Evolutionary conservation across 2,113 vertebrate genomes (phyloP), one percentile per base, ranked within the genome.

Genomic region (Perccottus glenii): DNA sequence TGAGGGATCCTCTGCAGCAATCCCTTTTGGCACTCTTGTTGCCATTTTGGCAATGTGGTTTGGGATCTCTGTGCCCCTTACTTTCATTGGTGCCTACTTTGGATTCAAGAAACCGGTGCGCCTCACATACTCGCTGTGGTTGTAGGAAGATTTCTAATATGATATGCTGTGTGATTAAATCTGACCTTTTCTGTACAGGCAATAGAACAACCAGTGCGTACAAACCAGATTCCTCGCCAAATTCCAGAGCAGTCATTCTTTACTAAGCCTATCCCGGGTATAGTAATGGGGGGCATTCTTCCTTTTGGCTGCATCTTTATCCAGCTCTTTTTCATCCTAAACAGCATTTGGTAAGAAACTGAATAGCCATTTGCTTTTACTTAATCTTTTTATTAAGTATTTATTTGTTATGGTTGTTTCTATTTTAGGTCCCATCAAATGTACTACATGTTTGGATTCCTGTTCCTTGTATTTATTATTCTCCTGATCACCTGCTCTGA

Each of bases 401-500:
- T 3, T 58, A 5, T 9, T 3, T 69, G 6, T 44, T 11, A 32
- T 46, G 1, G 9, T 5, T 70, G 10, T 67, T 77, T 32, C 14
- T 15, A 7, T 47, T 82, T 50, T 78, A 99, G 98, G 98, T 99
- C 98, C 46, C 98, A 99, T 89, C 98, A 99, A 92, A 99, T 99
- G 97, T 99, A 99, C 91, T 99, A 99, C 87, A 99, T 99, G 98
- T 99, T 99, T 88, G 98, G 98, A n/a, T 99, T 99, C 91, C 92
- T 99, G 2, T 99, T 99, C 84, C 88, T 99, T 87, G 96, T 99
- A 59, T 99, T 99, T 87, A 98, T 99, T 82, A 99, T 99, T 89
- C 92, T 99, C 57, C 94, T 98, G 82, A 98, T 99, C 87, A 99
- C 97, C 5, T 99, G 98, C 87, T 99, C 98, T 3, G 98, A 99